Conservation (phyloP, 2,888 invertebrate genomes). For the Epsilonema sp. region DNA sequence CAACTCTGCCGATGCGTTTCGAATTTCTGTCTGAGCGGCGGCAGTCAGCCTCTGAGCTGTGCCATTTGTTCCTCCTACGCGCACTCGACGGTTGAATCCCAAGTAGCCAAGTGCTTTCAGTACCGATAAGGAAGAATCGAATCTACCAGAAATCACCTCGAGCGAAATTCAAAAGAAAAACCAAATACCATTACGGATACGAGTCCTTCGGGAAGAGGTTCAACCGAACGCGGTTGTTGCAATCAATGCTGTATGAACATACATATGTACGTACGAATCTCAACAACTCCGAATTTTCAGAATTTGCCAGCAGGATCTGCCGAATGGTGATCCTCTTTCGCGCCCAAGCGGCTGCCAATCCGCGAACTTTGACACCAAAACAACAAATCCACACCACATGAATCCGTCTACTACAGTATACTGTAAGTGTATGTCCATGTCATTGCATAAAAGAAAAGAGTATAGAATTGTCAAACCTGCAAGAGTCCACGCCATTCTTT, state of each 20-base stretch:
- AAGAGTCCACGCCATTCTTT: neutral
- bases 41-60: neutral
- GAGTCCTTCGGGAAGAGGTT: no score
- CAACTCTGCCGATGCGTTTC: constrained; percentile 2
- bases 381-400: no score
- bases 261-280: neutral
- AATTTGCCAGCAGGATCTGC: neutral
- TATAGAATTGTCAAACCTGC: neutral
- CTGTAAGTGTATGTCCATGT: no score
- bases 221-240: no score
- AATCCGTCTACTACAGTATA: no score
- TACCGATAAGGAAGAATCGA: no score
- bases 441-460: no score
- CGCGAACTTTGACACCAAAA: constrained; percentile 1
- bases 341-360: constrained; percentile 2
- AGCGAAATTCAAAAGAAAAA: no score
- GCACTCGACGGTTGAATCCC: neutral
- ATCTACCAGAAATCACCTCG: no score
- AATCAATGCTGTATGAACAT: no score
- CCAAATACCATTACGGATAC: no score
- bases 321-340: constrained; percentile 1
- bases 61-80: constrained; percentile 5
- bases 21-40: constrained; percentile 4
- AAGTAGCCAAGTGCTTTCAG: neutral
- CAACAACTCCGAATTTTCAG: constrained; percentile 2